phyloP scores from a whole-genome alignment of 2,113 vertebrate genomes.

The Thryonomys swinderianus region DNA sequence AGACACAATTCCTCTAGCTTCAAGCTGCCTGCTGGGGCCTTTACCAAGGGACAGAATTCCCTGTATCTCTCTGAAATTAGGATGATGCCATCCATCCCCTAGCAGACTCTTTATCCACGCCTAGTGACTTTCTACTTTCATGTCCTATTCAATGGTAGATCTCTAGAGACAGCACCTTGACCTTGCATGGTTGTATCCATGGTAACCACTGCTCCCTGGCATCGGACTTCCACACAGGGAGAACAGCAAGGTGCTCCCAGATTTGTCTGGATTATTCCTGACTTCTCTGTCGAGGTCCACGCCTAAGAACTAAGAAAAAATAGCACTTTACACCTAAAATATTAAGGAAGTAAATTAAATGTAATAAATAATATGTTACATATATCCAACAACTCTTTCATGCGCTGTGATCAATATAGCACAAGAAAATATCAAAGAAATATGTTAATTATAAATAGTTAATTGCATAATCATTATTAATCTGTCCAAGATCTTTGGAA shows the following conservation, averaged over 20 bases:
- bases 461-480: not conserved
- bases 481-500: not conserved
- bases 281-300: not conserved
- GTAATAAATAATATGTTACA: not conserved
- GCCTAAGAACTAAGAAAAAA: not conserved
- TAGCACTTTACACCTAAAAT: not conserved
- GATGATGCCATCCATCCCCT: accelerated
- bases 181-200: not conserved
- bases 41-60: not conserved
- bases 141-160: not conserved
- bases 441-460: not conserved
- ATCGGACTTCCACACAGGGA: not conserved
- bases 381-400: not conserved
- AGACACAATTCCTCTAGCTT: not conserved
- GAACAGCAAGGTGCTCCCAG: not conserved
- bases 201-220: too few relatives aligned
- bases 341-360: not conserved
- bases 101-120: not conserved
- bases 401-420: too few relatives aligned
- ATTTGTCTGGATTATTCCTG: too few relatives aligned
- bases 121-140: not conserved
- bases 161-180: not conserved
- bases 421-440: not conserved
- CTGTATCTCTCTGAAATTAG: not conserved
- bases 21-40: not conserved